Conservation (phyloP, 2,888 invertebrate species). For the Augochlorella aurata region DNA sequence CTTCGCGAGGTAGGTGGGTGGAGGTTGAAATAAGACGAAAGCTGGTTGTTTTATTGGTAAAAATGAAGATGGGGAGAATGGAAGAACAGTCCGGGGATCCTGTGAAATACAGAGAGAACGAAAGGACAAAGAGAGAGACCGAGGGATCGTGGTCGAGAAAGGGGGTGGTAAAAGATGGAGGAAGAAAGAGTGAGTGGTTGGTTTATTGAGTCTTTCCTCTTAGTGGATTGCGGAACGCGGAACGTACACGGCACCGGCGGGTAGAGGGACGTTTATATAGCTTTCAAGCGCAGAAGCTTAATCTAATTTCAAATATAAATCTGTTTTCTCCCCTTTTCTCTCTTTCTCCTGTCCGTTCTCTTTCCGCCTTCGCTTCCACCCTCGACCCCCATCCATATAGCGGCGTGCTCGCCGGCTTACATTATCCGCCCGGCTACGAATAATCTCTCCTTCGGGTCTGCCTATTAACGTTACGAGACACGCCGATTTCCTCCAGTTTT, state of each 20-base stretch:
- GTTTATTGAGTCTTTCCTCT: conserved; percentile 79
- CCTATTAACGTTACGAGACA: conserved; percentile 67
- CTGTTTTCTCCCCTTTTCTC: conserved; percentile 76
- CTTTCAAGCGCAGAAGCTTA: conserved; percentile 82
- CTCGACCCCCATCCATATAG: conserved; percentile 60
- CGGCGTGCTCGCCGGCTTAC: conserved; percentile 68
- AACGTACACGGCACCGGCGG: conserved; percentile 68
- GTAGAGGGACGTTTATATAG: conserved; percentile 80
- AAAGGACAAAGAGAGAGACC: conserved; percentile 28
- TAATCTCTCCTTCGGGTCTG: conserved; percentile 70
- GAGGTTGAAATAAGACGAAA: conserved; percentile 33
- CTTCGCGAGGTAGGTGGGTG: conserved; percentile 2
- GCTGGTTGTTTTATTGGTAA: conserved; percentile 48
- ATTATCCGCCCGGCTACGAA: conserved; percentile 72
- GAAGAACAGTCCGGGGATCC: conserved; percentile 18
- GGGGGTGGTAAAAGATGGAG: conserved; percentile 40
- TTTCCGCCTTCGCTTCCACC: conserved; percentile 52
- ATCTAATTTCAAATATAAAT: conserved; percentile 82
- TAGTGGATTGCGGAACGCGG: conserved; percentile 75
- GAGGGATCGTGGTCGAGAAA: conserved; percentile 1
- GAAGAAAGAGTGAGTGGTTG: conserved; percentile 77
- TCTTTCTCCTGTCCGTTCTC: conserved; percentile 53
- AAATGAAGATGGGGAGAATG: conserved; percentile 32
- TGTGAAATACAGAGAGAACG: conserved; percentile 24
- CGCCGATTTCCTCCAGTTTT: conserved; percentile 47